Evolutionary conservation across 1,140 invertebrate genomes (phyloP).

Genomic region (Cylas formicarius): DNA sequence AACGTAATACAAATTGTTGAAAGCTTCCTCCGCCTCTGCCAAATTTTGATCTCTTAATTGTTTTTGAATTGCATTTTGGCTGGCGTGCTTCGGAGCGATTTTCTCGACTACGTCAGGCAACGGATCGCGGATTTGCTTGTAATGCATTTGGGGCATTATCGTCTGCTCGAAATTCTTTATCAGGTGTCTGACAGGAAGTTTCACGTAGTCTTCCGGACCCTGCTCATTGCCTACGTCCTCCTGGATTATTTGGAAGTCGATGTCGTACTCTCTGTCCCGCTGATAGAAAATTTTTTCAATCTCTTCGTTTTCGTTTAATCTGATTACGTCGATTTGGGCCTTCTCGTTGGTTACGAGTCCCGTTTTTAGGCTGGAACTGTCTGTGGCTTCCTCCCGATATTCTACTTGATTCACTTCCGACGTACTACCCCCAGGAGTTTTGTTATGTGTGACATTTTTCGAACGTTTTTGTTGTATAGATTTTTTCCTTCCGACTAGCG

Average conservation of each 20-base stretch:
- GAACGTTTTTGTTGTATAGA: constrained; percentile 22
- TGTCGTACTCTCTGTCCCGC: constrained; percentile 32
- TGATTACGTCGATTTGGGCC: constrained; percentile 31
- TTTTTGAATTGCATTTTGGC: background rate
- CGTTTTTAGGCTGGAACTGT: constrained; percentile 23
- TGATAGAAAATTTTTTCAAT: constrained; percentile 37
- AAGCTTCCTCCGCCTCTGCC: constrained; percentile 32
- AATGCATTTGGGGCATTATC: constrained; percentile 48
- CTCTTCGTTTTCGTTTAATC: constrained; percentile 33
- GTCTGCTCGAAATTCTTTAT: constrained; percentile 58
- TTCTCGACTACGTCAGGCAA: constrained; percentile 34
- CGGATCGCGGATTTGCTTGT: constrained; percentile 48
- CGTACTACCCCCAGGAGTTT: constrained; percentile 15
- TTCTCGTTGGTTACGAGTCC: constrained; percentile 29
- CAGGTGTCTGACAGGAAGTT: constrained; percentile 55
- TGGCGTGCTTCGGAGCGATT: constrained; percentile 11
- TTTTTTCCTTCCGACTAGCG: constrained; percentile 31
- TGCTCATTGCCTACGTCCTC: constrained; percentile 15
- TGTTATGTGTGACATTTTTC: constrained; percentile 17
- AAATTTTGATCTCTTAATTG: constrained; percentile 16
- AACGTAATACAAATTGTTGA: constrained; percentile 31
- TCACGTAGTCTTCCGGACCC: constrained; percentile 47
- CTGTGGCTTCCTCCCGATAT: constrained; percentile 15
- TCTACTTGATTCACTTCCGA: constrained; percentile 19
- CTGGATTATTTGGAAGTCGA: constrained; percentile 35